These are phyloP conservation scores for Pollenia amentaria DNA, from an alignment of 2,888 invertebrate genomes.

Conservation along the genomic window DNA sequence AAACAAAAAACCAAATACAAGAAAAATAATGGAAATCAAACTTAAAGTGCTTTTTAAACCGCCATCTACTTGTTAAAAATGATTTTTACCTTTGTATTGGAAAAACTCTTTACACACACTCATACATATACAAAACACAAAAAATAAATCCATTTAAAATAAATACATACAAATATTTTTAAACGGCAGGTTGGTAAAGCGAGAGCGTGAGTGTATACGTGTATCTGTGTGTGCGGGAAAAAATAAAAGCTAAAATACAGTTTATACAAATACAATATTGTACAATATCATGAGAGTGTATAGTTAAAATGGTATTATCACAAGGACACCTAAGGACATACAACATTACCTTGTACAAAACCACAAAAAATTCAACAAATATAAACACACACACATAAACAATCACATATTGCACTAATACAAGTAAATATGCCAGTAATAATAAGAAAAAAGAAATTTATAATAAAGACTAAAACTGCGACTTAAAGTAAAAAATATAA, in stretches of 20 bases:
- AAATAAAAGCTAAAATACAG: constrained; percentile 9
- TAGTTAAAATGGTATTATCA: constrained; percentile 57
- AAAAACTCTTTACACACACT: constrained; percentile 50
- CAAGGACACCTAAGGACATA: constrained; percentile 67
- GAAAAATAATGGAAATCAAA: constrained; percentile 65
- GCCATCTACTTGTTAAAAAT: constrained; percentile 50
- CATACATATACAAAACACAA: constrained; percentile 8
- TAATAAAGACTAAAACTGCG: not conserved
- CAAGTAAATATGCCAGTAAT: not conserved
- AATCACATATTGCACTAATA: constrained; percentile 1
- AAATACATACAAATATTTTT: constrained; percentile 30
- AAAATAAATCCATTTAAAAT: constrained; percentile 65
- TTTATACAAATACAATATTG: constrained; percentile 21
- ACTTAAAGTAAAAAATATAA: constrained; percentile 2
- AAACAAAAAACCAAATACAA: constrained; percentile 31
- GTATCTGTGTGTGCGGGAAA: not conserved
- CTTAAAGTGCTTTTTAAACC: constrained; percentile 63
- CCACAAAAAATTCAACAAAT: constrained; percentile 35
- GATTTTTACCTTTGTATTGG: constrained; percentile 61
- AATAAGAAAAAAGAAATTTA: constrained; percentile 25
- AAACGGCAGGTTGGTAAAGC: constrained; percentile 30
- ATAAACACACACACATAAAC: constrained; percentile 20
- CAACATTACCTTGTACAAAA: constrained; percentile 59
- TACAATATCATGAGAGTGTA: constrained; percentile 38
- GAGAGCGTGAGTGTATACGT: not conserved